Evolutionary conservation across 2,113 vertebrate species (phyloP).

Genomic region (Dicaeum eximium): DNA sequence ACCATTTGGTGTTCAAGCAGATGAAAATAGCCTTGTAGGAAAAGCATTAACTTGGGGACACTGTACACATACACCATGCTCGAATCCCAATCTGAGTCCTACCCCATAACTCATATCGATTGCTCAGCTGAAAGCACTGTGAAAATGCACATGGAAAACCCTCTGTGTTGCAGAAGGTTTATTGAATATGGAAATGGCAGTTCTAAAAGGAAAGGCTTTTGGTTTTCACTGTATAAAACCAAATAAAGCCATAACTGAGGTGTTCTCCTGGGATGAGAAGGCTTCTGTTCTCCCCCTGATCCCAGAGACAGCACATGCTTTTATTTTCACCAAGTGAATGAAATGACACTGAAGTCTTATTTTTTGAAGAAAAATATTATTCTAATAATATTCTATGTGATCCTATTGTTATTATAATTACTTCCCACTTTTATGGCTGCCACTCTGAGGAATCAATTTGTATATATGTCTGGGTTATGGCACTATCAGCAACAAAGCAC

Average conservation of each 20-base stretch:
- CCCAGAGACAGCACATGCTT: not conserved
- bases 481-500: not conserved
- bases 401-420: not conserved
- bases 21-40: not conserved
- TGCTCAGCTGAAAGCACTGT: not conserved
- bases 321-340: not conserved
- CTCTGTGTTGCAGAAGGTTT: not conserved
- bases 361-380: not conserved
- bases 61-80: too few species aligned
- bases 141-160: not conserved
- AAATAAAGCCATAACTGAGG: not conserved
- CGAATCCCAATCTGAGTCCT: not conserved
- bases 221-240: not conserved
- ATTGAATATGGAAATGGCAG: not conserved
- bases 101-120: fast-evolving
- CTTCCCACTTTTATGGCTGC: not conserved
- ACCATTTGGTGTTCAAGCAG: not conserved
- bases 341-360: not conserved
- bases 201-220: not conserved
- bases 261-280: not conserved
- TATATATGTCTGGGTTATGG: not conserved
- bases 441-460: not conserved
- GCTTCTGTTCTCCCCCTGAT: not conserved
- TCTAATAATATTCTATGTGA: not conserved
- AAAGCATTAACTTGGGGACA: not conserved